Evolutionary conservation across 2,888 invertebrate species (phyloP).

Genomic region (Troides oblongomaculatus): DNA sequence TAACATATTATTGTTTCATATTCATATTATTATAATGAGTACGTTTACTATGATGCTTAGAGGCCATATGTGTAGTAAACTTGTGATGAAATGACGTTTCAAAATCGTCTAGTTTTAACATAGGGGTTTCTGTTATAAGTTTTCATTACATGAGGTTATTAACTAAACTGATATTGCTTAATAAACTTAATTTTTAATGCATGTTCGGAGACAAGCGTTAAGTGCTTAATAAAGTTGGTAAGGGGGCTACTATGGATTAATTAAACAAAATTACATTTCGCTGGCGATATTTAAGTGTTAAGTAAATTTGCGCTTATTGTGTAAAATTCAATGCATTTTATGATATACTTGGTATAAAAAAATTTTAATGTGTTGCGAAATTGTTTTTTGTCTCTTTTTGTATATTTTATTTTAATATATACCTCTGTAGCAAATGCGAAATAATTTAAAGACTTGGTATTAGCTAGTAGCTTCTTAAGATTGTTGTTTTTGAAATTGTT

Average conservation of each 20-base stretch:
- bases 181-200: neutral
- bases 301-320: neutral
- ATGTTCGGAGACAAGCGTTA: neutral
- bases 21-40: too few species aligned
- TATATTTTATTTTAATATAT: neutral
- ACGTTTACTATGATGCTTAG: too few species aligned
- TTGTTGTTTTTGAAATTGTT: too few species aligned
- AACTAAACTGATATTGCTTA: neutral
- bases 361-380: neutral
- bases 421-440: neutral
- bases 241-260: neutral
- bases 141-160: too few species aligned
- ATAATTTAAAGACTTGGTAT: neutral
- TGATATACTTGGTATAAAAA: neutral
- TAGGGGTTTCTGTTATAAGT: too few species aligned
- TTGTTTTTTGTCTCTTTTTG: too few species aligned
- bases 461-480: too few species aligned
- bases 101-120: too few species aligned
- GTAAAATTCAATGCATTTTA: neutral
- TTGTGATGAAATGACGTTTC: too few species aligned
- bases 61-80: too few species aligned
- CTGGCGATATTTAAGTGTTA: neutral
- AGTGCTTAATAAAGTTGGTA: neutral
- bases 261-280: neutral
- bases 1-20: too few species aligned